Evolutionary conservation across 2,888 invertebrate genomes (phyloP), one percentile per base, ranked within the genome.

Genomic region (Eupithecia abbreviata): DNA sequence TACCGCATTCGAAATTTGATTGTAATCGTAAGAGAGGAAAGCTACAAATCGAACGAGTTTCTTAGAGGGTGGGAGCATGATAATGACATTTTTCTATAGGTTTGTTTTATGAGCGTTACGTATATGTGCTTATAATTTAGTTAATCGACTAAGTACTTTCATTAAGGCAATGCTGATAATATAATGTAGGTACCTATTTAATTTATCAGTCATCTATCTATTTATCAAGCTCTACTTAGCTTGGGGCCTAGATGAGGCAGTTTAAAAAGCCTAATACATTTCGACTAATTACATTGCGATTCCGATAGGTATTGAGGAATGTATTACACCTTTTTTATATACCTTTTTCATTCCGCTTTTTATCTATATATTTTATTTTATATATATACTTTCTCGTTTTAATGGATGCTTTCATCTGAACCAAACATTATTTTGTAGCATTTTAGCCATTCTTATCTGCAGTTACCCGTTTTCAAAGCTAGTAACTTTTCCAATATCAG

Each of bases 401-500:
- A 41, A 30, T 41, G 13, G 2, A 15, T 15, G 7, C 7, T 15
- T 66, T 15, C 13, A 66, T 6, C 42, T 66, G 4, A 15, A 15
- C 15, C 7, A 66, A 42, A 5, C 9, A 3, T 67, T 43, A 45
- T 43, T 62, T 30, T 62, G 10, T 62, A 58, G 55, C 3, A n/a
- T 10, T n/a, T 45, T 10, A 12, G 12, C 10, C 45, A 43, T 9
- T 68, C 2, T 9, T n/a, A 43, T 45, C 45, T 58, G 4, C 30
- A 12, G 62, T 3, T 62, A 62, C 62, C 10, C 62, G 62, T 51
- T 62, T 45, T 15, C 43, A 45, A 65, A 42, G 47, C 71, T 76
- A 81, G 67, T 81, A 84, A 84, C 83, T 82, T 85, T 84, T 79
- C 70, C 84, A 89, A 87, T 88, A 85, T 84, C 82, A 82, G 81